Evolutionary conservation across 2,113 vertebrate genomes (phyloP), one percentile per base, ranked within the genome.

Genomic region (Patagioenas fasciata): DNA sequence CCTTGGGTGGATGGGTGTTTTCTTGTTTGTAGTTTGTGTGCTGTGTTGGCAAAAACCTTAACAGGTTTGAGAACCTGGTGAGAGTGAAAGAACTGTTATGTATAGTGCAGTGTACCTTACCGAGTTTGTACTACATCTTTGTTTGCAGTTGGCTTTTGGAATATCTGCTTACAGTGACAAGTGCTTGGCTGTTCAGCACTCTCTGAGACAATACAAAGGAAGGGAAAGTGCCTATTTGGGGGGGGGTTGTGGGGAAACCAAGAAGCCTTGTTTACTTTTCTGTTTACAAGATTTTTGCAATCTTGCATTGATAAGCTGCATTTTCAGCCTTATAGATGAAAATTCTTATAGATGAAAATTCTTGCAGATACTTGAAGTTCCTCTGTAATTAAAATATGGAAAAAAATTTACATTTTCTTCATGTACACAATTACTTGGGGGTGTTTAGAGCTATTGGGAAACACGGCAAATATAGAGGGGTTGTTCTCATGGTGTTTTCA

Each of bases 91-190:
- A 50, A 5, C 38, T 66, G 15, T 67, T 31, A 18, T 2, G 1
- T 36, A 5, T 50, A 60, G 53, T 44, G 44, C 36, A 36, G 16
- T 23, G 21, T 73, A 31, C 8, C 7, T 94, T 54, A 36, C 34
- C 69, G 75, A 15, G 29, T 21, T 28, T 29, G 34, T 54, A 14
- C 10, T 50, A 8, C 32, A 10, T 73, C 42, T 69, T 85, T 91
- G 42, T 67, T 88, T 91, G 85, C 31, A 29, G 21, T 50, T 85
- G 75, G 29, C 69, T 85, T 90, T 48, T 38, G 82, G 82, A 78
- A 66, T 32, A 31, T 73, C 29, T 93, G 21, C 74, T 66, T 74
- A 10, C 7, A 15, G 48, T 40, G 72, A 48, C 4, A 29, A 40
- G 21, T 51, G 15, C 38, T 85, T 82, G 38, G 25, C 57, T 95